Base-by-base conservation (phyloP, 2,797 vertebrate species). In the Cryptoblepharus egeriae region DNA sequence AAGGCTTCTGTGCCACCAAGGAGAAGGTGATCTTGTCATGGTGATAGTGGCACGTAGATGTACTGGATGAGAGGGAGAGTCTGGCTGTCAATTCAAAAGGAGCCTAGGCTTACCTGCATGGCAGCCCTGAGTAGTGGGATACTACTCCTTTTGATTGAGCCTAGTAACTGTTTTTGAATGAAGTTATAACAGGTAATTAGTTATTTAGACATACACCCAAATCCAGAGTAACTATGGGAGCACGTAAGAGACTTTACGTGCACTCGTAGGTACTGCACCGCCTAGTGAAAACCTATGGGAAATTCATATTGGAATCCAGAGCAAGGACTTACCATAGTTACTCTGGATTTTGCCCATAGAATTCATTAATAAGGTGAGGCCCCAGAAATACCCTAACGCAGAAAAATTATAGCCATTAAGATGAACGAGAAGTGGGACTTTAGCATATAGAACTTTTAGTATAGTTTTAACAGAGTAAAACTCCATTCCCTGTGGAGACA, bases 11-110 rank as follows among this genome's bases (percentile, higher is more conserved):
- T 52, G 28, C 60, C 61, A 78, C 35, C n/a, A 60, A 72, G 35
- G 37, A 35, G 60, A 30, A 65, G 28, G 45, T 42, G n/a, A 6
- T 78, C 60, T 78, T 83, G 75, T 30, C 67, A 77, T 77, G 69
- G 74, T 61, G 42, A 70, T 39, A 82, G 18, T 35, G 42, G 57
- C 73, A 77, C 57, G 55, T 76, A 16, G 37, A 49, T 76, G 20
- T 22, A 58, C 32, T 58, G 57, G 49, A 52, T 3, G 49, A 52
- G 49, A 52, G 49, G 15, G 49, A 45, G 39, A 16, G 12, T 83
- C 42, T 77, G 68, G 75, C 28, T 45, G 78, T 57, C 35, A 78
- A 75, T 71, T 3, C 12, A 52, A 64, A 64, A 64, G 18, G 7
- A 55, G 37, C 32, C 20, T 77, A 39, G 58, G 35, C 28, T 77